phyloP scores from a whole-genome alignment of 1,140 invertebrate genomes.

The Asobara japonica region DNA sequence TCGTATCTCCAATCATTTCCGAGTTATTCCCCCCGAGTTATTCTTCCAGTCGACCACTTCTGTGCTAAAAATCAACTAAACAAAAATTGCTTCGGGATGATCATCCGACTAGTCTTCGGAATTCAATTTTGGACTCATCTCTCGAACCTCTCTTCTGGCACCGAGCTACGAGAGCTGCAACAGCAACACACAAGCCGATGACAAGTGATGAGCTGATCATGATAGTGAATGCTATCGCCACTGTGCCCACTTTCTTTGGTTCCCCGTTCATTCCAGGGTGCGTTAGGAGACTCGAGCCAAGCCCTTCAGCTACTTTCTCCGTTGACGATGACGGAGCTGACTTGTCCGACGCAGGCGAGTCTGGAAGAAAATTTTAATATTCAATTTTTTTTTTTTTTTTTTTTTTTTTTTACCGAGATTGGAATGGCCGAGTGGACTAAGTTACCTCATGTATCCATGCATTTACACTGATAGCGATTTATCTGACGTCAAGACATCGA shows the following conservation, averaged over 20 bases:
- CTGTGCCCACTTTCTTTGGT: constrained; percentile 35
- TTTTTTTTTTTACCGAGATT: too few relatives aligned
- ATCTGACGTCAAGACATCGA: too few relatives aligned
- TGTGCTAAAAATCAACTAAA: too few relatives aligned
- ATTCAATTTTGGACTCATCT: constrained; percentile 54
- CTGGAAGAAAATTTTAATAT: too few relatives aligned
- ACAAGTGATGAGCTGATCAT: constrained; percentile 50
- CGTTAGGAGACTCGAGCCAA: constrained; percentile 43
- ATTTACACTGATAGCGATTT: too few relatives aligned
- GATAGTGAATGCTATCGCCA: constrained; percentile 45
- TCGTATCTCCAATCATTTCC: too few relatives aligned
- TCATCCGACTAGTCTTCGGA: constrained; percentile 58
- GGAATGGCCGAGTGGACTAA: too few relatives aligned
- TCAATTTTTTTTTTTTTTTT: too few relatives aligned
- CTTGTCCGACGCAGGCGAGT: too few relatives aligned
- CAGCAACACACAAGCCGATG: constrained; percentile 52
- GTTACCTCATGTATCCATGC: too few relatives aligned
- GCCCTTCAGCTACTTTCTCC: neutral
- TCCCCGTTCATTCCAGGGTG: constrained; percentile 31
- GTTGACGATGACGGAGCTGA: neutral
- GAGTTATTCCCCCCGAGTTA: too few relatives aligned
- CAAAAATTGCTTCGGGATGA: constrained; percentile 19
- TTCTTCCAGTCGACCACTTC: too few relatives aligned
- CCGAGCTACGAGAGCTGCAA: constrained; percentile 56
- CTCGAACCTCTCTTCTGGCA: constrained; percentile 61